Evolutionary conservation across 1,140 invertebrate genomes (phyloP).

Genomic region (Drosophila varians): DNA sequence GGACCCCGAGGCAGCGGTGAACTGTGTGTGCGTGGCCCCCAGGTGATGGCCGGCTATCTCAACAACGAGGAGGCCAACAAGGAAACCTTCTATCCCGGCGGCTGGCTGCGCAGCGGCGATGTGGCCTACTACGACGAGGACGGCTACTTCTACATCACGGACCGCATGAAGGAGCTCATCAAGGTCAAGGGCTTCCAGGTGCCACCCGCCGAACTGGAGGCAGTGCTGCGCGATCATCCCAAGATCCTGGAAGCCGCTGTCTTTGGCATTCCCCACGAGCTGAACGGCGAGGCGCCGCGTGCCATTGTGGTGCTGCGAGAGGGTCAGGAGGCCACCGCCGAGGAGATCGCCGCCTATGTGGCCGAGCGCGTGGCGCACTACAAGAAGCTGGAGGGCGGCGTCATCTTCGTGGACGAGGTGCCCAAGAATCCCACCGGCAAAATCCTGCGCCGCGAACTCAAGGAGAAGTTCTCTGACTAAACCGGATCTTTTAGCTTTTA

Average conservation of each 20-base stretch:
- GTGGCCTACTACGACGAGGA: constrained; percentile 91
- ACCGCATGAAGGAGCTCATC: constrained; percentile 94
- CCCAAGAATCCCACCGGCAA: constrained; percentile 91
- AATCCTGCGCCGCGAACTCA: constrained; percentile 88
- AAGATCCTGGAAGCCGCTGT: constrained; percentile 92
- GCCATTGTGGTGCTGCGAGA: constrained; percentile 87
- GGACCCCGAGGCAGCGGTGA: constrained; percentile 85
- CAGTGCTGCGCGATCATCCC: constrained; percentile 89
- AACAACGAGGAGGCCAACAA: constrained; percentile 90
- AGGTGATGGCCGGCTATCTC: constrained; percentile 91
- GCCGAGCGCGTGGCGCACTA: constrained; percentile 87
- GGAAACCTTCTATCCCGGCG: constrained; percentile 88
- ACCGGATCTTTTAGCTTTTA: constrained; percentile 1
- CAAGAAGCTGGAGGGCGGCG: constrained; percentile 88
- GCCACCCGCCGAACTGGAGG: constrained; percentile 94
- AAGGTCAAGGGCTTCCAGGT: constrained; percentile 92
- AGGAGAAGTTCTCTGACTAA: constrained; percentile 79
- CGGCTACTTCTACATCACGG: constrained; percentile 90
- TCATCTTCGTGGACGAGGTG: constrained; percentile 88
- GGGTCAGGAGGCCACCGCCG: constrained; percentile 73
- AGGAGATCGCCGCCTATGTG: constrained; percentile 86
- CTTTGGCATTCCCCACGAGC: constrained; percentile 90
- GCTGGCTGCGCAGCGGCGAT: constrained; percentile 93
- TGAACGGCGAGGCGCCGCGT: constrained; percentile 90
- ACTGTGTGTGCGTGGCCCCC: constrained; percentile 88